Evolutionary conservation across 2,797 vertebrate genomes (phyloP), one percentile per base, ranked within the genome.

Genomic region (Acanthiza pusilla): DNA sequence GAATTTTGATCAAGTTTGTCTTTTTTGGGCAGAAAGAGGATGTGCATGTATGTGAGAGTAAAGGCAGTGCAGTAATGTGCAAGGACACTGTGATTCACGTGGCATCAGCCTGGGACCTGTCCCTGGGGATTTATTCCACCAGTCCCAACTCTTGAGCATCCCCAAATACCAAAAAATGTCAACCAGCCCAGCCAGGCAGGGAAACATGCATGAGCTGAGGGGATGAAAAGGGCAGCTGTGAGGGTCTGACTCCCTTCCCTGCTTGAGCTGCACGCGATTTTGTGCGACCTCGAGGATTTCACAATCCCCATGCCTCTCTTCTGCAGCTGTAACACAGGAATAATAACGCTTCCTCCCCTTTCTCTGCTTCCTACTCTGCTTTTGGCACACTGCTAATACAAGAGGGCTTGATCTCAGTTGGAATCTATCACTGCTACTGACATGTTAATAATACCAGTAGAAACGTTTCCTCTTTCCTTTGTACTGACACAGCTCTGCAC

Each of bases 351-450:
- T 96, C 94, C 95, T 95, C 93, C 82, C 81, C 71, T 95, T 93
- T 94, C 86, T 88, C 91, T 91, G 91, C 85, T 96, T 97, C 92
- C 91, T 93, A 91, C 91, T 96, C 89, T 63, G 91, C 80, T 96
- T 94, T 94, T 96, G 96, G 96, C 95, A 93, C 94, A 57, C 5
- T 13, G 67, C 83, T 93, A 90, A 95, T 91, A 67, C 73, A 73
- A 86, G 89, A 93, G 63, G 88, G 89, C 88, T 95, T 95, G 96
- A 95, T 96, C 96, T 94, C 94, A 91, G 92, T 93, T 97, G 96
- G 95, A 96, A 95, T 93, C 95, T 96, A 94, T 96, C 96, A 95
- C 94, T 96, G 95, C 94, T 96, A 95, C 89, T 96, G 94, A 95
- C 95, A 97, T 96, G 94, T 96, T 97, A 97, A 96, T 97, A 95